phyloP scores from a whole-genome alignment of 2,113 vertebrate species.

The Chiloscyllium plagiosum region DNA sequence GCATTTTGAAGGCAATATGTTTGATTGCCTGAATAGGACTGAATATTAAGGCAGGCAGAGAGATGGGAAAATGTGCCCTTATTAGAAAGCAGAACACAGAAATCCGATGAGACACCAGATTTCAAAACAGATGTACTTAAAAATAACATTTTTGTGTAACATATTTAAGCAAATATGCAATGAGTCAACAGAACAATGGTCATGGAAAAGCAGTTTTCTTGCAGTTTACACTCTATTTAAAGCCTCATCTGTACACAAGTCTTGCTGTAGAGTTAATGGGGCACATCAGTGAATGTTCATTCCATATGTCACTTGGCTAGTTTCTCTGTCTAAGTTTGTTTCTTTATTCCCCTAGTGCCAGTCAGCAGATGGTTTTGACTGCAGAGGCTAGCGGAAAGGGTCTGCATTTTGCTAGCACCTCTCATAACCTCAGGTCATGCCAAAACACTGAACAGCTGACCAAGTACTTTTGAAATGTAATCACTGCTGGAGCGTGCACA shows the following conservation, averaged over 20 bases:
- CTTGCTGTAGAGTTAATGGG: background rate
- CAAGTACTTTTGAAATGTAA: background rate
- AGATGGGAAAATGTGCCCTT: background rate
- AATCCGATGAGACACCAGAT: background rate
- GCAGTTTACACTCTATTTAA: background rate
- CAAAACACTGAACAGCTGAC: background rate
- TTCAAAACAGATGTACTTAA: background rate
- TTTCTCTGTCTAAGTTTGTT: background rate
- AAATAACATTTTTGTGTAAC: background rate
- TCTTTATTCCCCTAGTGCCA: background rate
- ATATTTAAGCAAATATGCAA: conserved; percentile 14
- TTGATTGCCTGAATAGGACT: background rate
- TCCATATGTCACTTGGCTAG: background rate
- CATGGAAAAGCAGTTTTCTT: background rate
- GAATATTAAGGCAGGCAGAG: background rate
- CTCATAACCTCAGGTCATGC: background rate
- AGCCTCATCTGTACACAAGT: background rate
- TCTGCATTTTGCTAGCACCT: background rate
- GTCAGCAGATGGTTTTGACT: background rate
- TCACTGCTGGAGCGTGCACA: background rate
- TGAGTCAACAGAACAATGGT: background rate
- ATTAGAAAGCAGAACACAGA: background rate
- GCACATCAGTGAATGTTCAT: background rate
- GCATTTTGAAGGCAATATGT: no score
- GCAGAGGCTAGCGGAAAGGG: background rate